Base-by-base conservation (phyloP, 2,888 invertebrate species). In the Hylaea fasciaria region DNA sequence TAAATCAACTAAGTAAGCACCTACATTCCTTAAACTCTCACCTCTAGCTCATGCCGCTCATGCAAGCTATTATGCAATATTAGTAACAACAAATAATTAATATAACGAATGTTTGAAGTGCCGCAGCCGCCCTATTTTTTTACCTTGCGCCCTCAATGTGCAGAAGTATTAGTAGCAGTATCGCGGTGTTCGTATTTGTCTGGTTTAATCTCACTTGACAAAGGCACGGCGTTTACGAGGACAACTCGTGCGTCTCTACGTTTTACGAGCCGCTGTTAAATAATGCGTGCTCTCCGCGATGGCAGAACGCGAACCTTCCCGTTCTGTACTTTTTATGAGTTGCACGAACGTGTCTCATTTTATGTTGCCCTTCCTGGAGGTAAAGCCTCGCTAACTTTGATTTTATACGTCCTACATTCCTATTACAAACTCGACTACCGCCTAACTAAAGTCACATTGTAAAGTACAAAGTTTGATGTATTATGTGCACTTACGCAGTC, bases 231-330 rank as follows among this genome's bases (percentile, higher is more conserved):
- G 74, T 84, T 85, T 85, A 85, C 82, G 85, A 81, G 73, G 71
- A 70, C 75, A 78, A 73, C 76, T 77, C 78, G 76, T 78, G 77
- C 74, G 76, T 78, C 68, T 73, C 75, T 71, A 75, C 79, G 76
- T 82, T 85, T 87, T 85, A 88, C 82, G 80, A 74, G 71, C 71
- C 68, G 73, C 79, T 80, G 81, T 82, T 87, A 84, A 87, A 87
- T 87, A 85, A 85, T 87, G 82, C 81, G 80, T 79, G 81, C 76
- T 81, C 78, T 80, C 83, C 82, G 77, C 83, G 81, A 77, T 81
- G 78, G 76, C 77, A 71, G 77, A 72, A 79, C 80, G 79, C 80
- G 75, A 78, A 80, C 76, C 74, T 74, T 77, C 74, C 72, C 74
- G 78, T 82, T 83, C 74, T 77, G 77, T 77, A 77, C 75, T 81